Conservation (phyloP, 2,888 invertebrate genomes). For the Pachymerium ferrugineum region DNA sequence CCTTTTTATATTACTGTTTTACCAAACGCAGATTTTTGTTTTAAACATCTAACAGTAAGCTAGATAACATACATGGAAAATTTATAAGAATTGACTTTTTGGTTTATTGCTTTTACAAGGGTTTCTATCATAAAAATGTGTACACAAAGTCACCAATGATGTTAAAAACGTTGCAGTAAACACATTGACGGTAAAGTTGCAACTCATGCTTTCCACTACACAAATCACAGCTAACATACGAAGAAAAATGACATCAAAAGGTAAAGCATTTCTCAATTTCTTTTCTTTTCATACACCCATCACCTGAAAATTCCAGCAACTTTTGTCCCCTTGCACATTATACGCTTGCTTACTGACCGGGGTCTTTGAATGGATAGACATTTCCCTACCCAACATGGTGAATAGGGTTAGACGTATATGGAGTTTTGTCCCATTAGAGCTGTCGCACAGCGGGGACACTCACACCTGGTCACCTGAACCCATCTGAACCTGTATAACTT, state of each 20-base stretch:
- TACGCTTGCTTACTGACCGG: conserved; percentile 10
- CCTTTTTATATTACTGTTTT: no score
- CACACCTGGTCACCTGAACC: conserved; percentile 17
- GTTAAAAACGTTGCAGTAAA: no score
- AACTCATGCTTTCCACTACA: no score
- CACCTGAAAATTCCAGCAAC: background rate
- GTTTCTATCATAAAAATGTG: no score
- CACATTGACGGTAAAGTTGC: no score
- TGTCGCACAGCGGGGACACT: conserved; percentile 7
- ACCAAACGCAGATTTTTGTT: no score
- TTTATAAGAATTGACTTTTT: no score
- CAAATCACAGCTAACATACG: no score
- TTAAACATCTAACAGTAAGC: no score
- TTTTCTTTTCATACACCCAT: background rate
- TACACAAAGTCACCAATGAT: no score
- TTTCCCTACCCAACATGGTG: background rate
- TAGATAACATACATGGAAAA: no score
- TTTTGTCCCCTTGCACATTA: conserved; percentile 5
- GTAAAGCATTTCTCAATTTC: background rate
- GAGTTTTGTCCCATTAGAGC: conserved; percentile 14
- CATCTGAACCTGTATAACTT: background rate
- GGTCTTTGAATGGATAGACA: background rate
- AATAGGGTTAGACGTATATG: background rate
- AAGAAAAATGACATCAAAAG: background rate
- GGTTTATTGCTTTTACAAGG: no score